Conservation (phyloP, 2,797 vertebrate species). For the Zenarchopterus dispar region DNA sequence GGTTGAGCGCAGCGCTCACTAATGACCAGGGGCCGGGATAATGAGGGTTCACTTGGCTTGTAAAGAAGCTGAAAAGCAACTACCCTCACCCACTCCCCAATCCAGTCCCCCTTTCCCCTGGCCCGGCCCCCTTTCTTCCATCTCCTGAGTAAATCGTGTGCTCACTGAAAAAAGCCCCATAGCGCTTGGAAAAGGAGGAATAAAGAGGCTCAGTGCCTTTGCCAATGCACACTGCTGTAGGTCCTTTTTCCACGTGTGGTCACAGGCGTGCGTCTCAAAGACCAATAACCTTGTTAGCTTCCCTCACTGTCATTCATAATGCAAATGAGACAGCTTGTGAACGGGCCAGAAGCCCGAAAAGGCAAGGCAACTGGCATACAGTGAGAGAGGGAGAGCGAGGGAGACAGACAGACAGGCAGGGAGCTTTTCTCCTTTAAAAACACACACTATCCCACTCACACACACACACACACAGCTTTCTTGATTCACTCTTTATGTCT, state of each 20-base stretch:
- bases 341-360: slow-evolving; percentile 86
- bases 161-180: slow-evolving; percentile 80
- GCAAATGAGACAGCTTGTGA: slow-evolving; percentile 90
- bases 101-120: slow-evolving; percentile 57
- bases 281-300: slow-evolving; percentile 92
- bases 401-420: slow-evolving; percentile 43
- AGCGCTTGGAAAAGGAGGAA: slow-evolving; percentile 81
- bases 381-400: slow-evolving; percentile 41
- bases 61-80: slow-evolving; percentile 81
- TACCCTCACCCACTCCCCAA: slow-evolving; percentile 64
- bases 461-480: slow-evolving; percentile 48
- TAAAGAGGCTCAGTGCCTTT: slow-evolving; percentile 88
- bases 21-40: slow-evolving; percentile 80
- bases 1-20: slow-evolving; percentile 67
- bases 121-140: slow-evolving; percentile 79
- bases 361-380: slow-evolving; percentile 76
- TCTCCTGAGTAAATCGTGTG: slow-evolving; percentile 82
- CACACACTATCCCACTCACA: slow-evolving; percentile 13
- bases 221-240: slow-evolving; percentile 92
- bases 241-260: slow-evolving; percentile 92
- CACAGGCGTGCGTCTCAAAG: slow-evolving; percentile 89
- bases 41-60: slow-evolving; percentile 84
- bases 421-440: slow-evolving; percentile 24
- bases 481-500: slow-evolving; percentile 76
- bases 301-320: slow-evolving; percentile 91